These are phyloP conservation scores for Catamblyrhynchus diadema DNA, from an alignment of 2,797 vertebrate genomes.

Conservation along the genomic window DNA sequence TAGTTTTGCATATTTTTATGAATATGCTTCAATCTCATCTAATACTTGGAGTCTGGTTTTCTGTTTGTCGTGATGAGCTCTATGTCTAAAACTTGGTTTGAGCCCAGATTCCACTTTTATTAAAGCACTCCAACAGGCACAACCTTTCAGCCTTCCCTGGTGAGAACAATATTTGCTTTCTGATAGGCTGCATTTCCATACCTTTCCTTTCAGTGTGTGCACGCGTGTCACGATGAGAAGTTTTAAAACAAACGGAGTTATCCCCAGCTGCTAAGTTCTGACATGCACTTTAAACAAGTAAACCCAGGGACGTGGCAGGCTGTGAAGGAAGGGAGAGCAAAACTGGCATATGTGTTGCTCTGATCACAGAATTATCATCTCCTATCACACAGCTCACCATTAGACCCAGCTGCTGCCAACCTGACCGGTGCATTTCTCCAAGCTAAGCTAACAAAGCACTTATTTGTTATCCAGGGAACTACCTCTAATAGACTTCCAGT, in stretches of 20 bases:
- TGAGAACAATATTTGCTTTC: conserved; percentile 79
- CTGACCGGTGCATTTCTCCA: conserved; percentile 69
- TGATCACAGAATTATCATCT: conserved; percentile 69
- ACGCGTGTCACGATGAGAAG: conserved; percentile 64
- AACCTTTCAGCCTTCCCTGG: conserved; percentile 58
- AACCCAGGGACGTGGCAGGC: conserved; percentile 35
- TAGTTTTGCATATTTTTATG: not conserved
- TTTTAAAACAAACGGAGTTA: conserved; percentile 72
- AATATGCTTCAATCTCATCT: not conserved
- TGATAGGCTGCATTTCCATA: conserved; percentile 75
- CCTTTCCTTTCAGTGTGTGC: conserved; percentile 26
- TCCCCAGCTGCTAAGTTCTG: conserved; percentile 79
- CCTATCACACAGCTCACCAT: conserved; percentile 67
- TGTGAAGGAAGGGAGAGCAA: conserved; percentile 23
- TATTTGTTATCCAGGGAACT: conserved; percentile 77
- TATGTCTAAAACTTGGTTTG: not conserved
- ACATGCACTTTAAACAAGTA: conserved; percentile 78
- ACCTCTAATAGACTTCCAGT: conserved; percentile 81
- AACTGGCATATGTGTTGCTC: conserved; percentile 25
- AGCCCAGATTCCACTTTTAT: not conserved
- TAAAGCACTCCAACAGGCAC: conserved; percentile 28
- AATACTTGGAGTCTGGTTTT: not conserved
- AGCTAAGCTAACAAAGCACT: conserved; percentile 82
- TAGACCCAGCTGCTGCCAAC: conserved; percentile 78
- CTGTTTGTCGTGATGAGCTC: not conserved